These are phyloP conservation scores for Halesus radiatus DNA, from an alignment of 1,140 invertebrate species.

Conservation along the genomic window DNA sequence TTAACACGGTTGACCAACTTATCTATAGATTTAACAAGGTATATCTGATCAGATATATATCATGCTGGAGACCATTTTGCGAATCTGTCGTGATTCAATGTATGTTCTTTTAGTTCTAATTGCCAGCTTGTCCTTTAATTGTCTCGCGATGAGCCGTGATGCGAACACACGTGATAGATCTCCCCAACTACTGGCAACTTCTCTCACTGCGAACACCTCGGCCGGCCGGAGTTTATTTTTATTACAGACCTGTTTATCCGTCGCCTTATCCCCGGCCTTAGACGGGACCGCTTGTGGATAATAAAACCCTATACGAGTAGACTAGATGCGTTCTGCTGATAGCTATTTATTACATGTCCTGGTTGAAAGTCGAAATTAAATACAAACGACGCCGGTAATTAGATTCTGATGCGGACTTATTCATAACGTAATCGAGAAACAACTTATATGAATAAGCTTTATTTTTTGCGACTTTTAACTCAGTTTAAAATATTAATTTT, in stretches of 20 bases:
- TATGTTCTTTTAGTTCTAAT: constrained; percentile 13
- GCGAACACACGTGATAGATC: constrained; percentile 2
- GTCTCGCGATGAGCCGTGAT: constrained; percentile 9
- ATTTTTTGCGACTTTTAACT: no score
- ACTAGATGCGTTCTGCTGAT: no score
- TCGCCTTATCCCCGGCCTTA: constrained; percentile 13
- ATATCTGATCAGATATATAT: constrained; percentile 16
- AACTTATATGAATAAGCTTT: no score
- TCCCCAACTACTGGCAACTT: background rate
- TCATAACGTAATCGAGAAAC: background rate
- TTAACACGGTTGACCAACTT: constrained; percentile 12
- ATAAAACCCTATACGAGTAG: background rate
- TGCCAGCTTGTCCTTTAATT: constrained; percentile 15
- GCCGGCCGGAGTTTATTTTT: constrained; percentile 12
- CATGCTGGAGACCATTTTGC: background rate
- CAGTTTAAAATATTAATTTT: no score
- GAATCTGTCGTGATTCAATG: constrained; percentile 4
- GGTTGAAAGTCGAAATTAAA: no score
- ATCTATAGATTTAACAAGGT: constrained; percentile 34
- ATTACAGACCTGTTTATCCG: constrained; percentile 46
- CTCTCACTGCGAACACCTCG: background rate
- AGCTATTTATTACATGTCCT: no score
- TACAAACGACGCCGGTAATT: no score
- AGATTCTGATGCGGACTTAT: no score
- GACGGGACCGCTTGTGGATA: constrained; percentile 18